phyloP scores from a whole-genome alignment of 1,140 invertebrate genomes.

The Anastrepha obliqua region DNA sequence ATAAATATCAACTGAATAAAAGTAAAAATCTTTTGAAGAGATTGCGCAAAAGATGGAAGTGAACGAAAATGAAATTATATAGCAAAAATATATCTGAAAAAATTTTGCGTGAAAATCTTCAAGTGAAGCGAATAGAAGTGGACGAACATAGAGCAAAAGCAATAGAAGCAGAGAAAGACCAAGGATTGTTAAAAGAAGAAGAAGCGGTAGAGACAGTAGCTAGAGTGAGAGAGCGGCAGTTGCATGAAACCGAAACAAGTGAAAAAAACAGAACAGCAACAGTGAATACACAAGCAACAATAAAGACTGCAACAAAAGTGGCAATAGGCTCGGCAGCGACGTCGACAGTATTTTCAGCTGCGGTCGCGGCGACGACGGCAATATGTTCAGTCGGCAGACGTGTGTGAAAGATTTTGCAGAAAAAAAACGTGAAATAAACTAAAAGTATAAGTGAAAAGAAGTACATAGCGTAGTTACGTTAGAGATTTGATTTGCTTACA shows the following conservation, averaged over 20 bases:
- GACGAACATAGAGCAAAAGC: conserved; percentile 23
- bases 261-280: conserved; percentile 48
- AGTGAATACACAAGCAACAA: conserved; percentile 46
- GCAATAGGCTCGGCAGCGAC: conserved; percentile 15
- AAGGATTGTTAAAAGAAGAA: conserved; percentile 31
- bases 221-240: conserved; percentile 53
- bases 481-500: too few species aligned
- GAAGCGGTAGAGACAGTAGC: conserved; percentile 26
- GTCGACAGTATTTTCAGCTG: not conserved
- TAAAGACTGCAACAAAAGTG: conserved; percentile 13
- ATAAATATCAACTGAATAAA: conserved; percentile 46
- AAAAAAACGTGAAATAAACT: not conserved
- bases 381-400: not conserved
- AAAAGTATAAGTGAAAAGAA: not conserved
- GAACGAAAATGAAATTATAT: conserved; percentile 57
- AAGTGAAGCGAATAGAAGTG: conserved; percentile 46
- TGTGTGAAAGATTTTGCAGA: conserved; percentile 8
- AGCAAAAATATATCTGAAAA: conserved; percentile 56
- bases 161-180: conserved; percentile 28
- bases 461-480: too few species aligned
- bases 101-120: conserved; percentile 54
- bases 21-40: not conserved
- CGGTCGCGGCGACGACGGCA: not conserved
- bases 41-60: conserved; percentile 55
- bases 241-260: conserved; percentile 23